Evolutionary conservation across 2,888 invertebrate species (phyloP).

Genomic region (Himalopsyche anomala): DNA sequence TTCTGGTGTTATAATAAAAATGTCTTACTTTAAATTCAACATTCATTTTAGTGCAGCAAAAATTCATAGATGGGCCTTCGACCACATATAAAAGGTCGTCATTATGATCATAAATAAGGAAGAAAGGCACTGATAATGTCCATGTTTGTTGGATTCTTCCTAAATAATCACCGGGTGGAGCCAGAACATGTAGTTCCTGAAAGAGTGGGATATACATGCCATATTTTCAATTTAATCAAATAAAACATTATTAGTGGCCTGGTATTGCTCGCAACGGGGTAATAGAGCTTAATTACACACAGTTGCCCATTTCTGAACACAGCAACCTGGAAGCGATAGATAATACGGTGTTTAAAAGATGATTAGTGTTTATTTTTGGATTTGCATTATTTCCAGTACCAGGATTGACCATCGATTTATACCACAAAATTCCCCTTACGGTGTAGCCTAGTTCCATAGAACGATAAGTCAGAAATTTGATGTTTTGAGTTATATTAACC

Average conservation of each 20-base stretch:
- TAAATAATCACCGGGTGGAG: conserved; percentile 82
- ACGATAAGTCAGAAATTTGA: too few relatives aligned
- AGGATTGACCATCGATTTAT: too few relatives aligned
- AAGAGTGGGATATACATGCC: conserved; percentile 64
- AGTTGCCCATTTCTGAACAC: too few relatives aligned
- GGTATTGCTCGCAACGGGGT: background rate
- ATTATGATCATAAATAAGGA: conserved; percentile 81
- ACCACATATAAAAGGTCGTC: conserved; percentile 82
- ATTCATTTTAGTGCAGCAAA: conserved; percentile 79
- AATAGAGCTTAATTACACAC: too few relatives aligned
- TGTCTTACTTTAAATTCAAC: conserved; percentile 78
- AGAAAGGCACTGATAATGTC: conserved; percentile 81
- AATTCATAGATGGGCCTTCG: conserved; percentile 83
- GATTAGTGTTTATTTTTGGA: too few relatives aligned
- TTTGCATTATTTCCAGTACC: too few relatives aligned
- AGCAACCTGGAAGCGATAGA: too few relatives aligned
- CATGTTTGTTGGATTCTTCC: conserved; percentile 85
- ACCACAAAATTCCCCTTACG: too few relatives aligned
- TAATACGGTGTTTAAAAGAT: too few relatives aligned
- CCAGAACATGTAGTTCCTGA: conserved; percentile 83
- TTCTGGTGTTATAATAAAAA: background rate
- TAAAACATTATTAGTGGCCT: background rate
- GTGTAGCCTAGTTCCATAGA: too few relatives aligned
- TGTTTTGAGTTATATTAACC: too few relatives aligned
- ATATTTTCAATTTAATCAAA: background rate